These are phyloP conservation scores for Heliconius hewitsoni DNA, from an alignment of 1,140 invertebrate genomes.

Conservation along the genomic window DNA sequence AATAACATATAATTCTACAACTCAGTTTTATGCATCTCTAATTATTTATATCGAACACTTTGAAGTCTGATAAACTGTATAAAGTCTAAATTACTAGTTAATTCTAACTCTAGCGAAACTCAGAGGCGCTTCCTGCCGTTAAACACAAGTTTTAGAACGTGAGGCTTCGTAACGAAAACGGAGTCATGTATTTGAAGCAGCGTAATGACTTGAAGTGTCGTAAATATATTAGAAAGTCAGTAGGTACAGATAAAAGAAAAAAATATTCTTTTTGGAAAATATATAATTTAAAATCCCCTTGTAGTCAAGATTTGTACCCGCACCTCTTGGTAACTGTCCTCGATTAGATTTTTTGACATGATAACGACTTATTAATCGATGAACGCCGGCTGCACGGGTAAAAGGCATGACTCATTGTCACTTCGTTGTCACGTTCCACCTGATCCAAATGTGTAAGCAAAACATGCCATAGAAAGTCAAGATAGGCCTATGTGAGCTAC, in stretches of 20 bases:
- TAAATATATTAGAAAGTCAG: neutral
- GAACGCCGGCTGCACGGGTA: too few relatives aligned
- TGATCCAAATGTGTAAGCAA: too few relatives aligned
- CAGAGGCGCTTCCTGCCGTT: conserved; percentile 24
- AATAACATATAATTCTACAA: too few relatives aligned
- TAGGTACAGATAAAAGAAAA: neutral
- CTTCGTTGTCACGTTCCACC: too few relatives aligned
- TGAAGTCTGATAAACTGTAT: neutral
- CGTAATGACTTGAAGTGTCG: neutral
- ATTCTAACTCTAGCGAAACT: conserved; percentile 30
- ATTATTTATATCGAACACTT: neutral
- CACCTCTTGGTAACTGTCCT: too few relatives aligned
- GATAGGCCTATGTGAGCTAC: too few relatives aligned
- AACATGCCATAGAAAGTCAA: too few relatives aligned
- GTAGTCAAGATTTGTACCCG: too few relatives aligned
- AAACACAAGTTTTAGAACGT: conserved; percentile 20
- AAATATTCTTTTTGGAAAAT: neutral
- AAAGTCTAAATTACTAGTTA: conserved; percentile 23
- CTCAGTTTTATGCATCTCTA: neutral
- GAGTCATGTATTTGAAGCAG: neutral
- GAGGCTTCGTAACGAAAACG: neutral
- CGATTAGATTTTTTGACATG: too few relatives aligned
- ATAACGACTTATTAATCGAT: too few relatives aligned
- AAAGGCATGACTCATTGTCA: too few relatives aligned
- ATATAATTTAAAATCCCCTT: too few relatives aligned